Conservation (phyloP, 1,140 invertebrate genomes). For the Galleria mellonella region DNA sequence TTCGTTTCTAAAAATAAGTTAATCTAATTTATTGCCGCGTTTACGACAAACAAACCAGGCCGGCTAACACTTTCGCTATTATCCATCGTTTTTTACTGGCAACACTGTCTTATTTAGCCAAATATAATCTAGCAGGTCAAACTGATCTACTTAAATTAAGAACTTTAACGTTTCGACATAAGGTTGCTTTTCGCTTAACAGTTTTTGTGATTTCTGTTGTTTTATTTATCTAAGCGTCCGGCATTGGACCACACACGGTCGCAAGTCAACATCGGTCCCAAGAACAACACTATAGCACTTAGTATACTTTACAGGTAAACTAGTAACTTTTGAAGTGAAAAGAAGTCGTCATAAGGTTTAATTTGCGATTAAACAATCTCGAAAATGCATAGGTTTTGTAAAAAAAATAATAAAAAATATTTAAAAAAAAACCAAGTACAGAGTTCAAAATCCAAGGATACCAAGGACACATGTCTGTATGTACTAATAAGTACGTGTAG, state of each 20-base stretch:
- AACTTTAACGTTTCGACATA: constrained; percentile 15
- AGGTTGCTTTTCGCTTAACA: constrained; percentile 18
- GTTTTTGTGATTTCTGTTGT: constrained; percentile 16
- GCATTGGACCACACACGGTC: constrained; percentile 62
- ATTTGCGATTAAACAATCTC: constrained; percentile 11
- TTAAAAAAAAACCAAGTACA: no score
- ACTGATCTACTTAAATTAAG: background rate
- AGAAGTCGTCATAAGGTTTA: constrained; percentile 21
- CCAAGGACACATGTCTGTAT: no score
- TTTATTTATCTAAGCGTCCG: constrained; percentile 15
- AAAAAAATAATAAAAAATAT: no score
- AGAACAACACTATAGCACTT: constrained; percentile 67
- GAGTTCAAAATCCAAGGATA: no score
- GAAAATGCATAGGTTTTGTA: background rate
- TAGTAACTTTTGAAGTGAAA: constrained; percentile 41
- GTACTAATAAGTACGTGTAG: no score
- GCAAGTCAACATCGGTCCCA: constrained; percentile 51
- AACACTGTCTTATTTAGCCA: constrained; percentile 48
- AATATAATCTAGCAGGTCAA: constrained; percentile 16
- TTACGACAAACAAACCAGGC: constrained; percentile 42
- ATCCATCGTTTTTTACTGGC: constrained; percentile 43
- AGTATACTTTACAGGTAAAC: constrained; percentile 66
- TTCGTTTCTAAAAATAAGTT: constrained; percentile 26
- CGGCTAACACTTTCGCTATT: constrained; percentile 63
- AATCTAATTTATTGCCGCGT: constrained; percentile 35